Percentiles rank a stretch among this genome's conserved stretches.
These are phyloP conservation scores for Rhagoletis pomonella DNA, from an alignment of 1,140 invertebrate species.

Conservation along the genomic window DNA sequence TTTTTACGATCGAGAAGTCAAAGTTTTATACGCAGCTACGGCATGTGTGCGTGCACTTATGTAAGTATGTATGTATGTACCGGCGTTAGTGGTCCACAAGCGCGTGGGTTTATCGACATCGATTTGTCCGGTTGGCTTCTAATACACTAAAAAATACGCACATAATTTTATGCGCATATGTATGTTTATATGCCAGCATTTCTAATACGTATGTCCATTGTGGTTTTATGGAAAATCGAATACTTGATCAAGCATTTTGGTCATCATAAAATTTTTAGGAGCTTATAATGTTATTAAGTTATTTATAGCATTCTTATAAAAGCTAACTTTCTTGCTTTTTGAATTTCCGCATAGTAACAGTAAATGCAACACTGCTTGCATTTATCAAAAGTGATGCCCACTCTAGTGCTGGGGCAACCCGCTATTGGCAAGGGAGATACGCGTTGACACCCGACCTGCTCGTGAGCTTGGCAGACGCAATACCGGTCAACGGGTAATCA, in stretches of 20 bases:
- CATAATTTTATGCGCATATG: not conserved
- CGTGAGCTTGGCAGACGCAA: no score
- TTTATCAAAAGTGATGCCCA: no score
- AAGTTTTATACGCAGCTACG: constrained; percentile 1
- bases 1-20: constrained; percentile 31
- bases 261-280: not conserved
- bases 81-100: not conserved
- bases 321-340: no score
- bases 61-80: not conserved
- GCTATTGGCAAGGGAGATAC: no score
- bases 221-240: constrained; percentile 18
- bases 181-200: not conserved
- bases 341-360: no score
- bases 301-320: no score
- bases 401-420: no score
- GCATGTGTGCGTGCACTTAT: not conserved
- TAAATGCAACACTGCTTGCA: no score
- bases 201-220: not conserved
- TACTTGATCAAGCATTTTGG: not conserved
- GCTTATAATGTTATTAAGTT: not conserved
- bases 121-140: constrained; percentile 45
- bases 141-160: constrained; percentile 38
- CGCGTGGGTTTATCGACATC: constrained; percentile 50
- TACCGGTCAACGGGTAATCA: no score
- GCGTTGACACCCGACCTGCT: no score